phyloP scores from a whole-genome alignment of 2,797 vertebrate genomes.

The Loris lydekkerianus region DNA sequence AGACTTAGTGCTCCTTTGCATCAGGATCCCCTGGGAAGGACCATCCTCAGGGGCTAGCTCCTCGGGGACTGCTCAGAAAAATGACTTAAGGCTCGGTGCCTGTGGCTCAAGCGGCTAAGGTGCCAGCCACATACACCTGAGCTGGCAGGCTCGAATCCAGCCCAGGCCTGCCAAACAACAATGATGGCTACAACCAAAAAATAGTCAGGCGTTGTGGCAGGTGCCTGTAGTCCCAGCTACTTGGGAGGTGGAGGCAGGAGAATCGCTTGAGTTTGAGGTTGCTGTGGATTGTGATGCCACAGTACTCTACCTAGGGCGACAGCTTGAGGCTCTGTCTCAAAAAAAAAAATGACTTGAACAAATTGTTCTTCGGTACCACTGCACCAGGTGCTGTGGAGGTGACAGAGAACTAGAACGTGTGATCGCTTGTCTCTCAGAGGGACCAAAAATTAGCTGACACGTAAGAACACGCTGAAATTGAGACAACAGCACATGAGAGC shows the following conservation, averaged over 20 bases:
- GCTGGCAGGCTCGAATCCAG: too few relatives aligned
- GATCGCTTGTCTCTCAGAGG: neutral
- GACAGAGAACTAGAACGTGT: neutral
- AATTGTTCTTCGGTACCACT: neutral
- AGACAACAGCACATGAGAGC: neutral
- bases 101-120: too few relatives aligned
- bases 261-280: too few relatives aligned
- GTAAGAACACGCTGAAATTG: neutral
- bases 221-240: too few relatives aligned
- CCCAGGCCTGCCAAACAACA: too few relatives aligned
- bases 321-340: too few relatives aligned
- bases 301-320: too few relatives aligned
- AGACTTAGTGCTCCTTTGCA: neutral
- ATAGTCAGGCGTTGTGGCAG: too few relatives aligned
- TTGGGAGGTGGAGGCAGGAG: too few relatives aligned
- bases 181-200: too few relatives aligned
- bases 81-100: neutral
- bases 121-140: too few relatives aligned
- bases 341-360: neutral
- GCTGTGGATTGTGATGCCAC: too few relatives aligned
- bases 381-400: neutral
- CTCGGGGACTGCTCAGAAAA: neutral
- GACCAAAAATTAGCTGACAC: neutral
- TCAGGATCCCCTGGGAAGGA: neutral
- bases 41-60: neutral